A percentile compares a stretch with the other conserved stretches of the same genome.
phyloP scores from a whole-genome alignment of 1,140 invertebrate genomes.

The Manduca sexta region DNA sequence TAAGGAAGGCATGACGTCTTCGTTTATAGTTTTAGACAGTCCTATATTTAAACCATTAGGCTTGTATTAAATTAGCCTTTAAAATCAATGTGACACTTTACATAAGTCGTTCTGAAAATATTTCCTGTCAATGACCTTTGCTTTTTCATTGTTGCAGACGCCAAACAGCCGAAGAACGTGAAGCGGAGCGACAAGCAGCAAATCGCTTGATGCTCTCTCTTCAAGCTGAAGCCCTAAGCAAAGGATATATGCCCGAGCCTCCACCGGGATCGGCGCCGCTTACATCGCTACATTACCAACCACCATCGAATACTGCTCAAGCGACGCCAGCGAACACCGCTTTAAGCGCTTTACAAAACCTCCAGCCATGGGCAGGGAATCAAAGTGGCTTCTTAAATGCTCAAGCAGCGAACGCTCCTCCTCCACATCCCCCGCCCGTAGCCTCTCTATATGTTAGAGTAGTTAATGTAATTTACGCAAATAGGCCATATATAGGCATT shows the following conservation, averaged over 20 bases:
- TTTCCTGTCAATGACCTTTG: neutral
- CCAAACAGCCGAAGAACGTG: conserved; percentile 97
- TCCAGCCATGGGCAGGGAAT: conserved; percentile 91
- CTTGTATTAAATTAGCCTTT: neutral
- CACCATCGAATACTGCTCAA: conserved; percentile 62
- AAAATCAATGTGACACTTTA: neutral
- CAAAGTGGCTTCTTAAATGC: conserved; percentile 77
- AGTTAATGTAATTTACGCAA: neutral
- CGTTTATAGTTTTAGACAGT: too few species aligned
- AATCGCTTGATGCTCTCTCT: conserved; percentile 96
- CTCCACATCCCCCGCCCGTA: conserved; percentile 67
- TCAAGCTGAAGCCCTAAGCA: conserved; percentile 93
- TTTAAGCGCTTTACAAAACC: conserved; percentile 86
- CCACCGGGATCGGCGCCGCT: conserved; percentile 74
- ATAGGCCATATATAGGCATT: too few species aligned
- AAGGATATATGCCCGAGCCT: conserved; percentile 79
- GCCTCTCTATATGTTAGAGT: conserved; percentile 77
- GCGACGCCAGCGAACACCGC: conserved; percentile 67
- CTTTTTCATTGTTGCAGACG: conserved; percentile 87
- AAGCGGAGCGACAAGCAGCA: conserved; percentile 96
- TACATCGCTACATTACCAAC: conserved; percentile 72
- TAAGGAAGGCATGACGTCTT: too few species aligned
- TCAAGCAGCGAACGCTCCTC: conserved; percentile 62
- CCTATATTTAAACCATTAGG: too few species aligned
- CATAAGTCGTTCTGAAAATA: neutral